A percentile compares a stretch with the other conserved stretches of the same genome.
Evolutionary conservation across 1,140 invertebrate species (phyloP).

Genomic region (Lordiphosa mommai): DNA sequence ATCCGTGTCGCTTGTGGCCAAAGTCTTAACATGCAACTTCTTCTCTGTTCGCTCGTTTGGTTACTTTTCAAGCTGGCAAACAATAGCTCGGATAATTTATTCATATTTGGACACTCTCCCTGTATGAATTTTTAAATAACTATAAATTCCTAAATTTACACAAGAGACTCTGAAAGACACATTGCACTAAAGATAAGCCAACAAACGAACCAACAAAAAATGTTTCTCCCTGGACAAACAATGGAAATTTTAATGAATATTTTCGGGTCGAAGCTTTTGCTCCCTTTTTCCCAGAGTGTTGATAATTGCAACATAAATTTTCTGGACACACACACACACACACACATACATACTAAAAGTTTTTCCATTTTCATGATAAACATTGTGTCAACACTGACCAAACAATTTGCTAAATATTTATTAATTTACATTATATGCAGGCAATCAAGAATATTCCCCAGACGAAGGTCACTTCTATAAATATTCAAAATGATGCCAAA

Average conservation of each 20-base stretch:
- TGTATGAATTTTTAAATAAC: slow-evolving; percentile 73
- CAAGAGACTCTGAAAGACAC: slow-evolving; percentile 72
- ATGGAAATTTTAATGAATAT: slow-evolving; percentile 74
- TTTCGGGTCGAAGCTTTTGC: slow-evolving; percentile 48
- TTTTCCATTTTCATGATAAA: slow-evolving; percentile 23
- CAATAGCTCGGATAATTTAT: slow-evolving; percentile 71
- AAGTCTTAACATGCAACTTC: slow-evolving; percentile 51
- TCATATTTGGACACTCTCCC: slow-evolving; percentile 61
- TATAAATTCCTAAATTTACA: slow-evolving; percentile 77
- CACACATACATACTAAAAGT: slow-evolving; percentile 1
- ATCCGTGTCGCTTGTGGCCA: slow-evolving; percentile 61
- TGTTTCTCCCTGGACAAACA: slow-evolving; percentile 60
- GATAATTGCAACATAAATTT: slow-evolving; percentile 74
- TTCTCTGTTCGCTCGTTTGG: slow-evolving; percentile 42
- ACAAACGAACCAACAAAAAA: slow-evolving; percentile 12
- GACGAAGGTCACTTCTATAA: no score
- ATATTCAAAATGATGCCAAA: no score
- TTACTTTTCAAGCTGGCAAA: slow-evolving; percentile 66
- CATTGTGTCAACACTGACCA: slow-evolving; percentile 34
- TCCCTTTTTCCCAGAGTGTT: slow-evolving; percentile 48
- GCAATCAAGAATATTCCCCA: slow-evolving; percentile 51
- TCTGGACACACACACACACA: slow-evolving; percentile 7
- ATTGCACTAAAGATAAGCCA: slow-evolving; percentile 73
- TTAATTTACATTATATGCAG: slow-evolving; percentile 59
- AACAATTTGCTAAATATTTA: slow-evolving; percentile 65